Evolutionary conservation across 2,113 vertebrate genomes (phyloP), one percentile per base, ranked within the genome.

Genomic region (Lutjanus erythropterus): DNA sequence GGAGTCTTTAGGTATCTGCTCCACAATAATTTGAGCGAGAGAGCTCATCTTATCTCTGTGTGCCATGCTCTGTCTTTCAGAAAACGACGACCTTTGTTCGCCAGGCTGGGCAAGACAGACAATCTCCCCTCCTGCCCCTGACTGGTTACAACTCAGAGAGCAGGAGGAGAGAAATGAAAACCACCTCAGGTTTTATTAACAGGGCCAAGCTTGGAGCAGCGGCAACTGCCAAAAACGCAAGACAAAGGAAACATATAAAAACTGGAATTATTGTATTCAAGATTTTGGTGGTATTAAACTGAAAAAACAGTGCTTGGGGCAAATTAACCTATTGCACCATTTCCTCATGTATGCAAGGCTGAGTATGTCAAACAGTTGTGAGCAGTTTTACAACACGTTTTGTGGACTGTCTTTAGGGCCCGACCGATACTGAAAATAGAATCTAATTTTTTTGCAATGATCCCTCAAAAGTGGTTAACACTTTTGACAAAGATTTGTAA

Each of bases 41-140:
- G 60, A 56, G 58, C 76, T 83, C 82, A 59, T 86, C 83, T 93
- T 88, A 93, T 92, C 88, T 92, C 76, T 64, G 46, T 27, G 39
- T 71, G 82, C 83, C 91, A 88, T 53, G 71, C 83, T 85, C 80
- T 29, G 46, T 75, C 81, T 89, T 80, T 84, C 65, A 86, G 52
- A 80, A 89, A 91, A 78, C 5, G 39, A 52, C 78, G 83, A 91
- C 89, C 91, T 94, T 91, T 90, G 87, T 90, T 87, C 82, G 50
- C 50, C 78, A 61, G 70, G 53, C 75, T 65, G 73, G 65, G 71
- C 70, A 72, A 75, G 55, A 80, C 78, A 66, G 44, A 31, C 64
- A 68, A 47, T 41, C 64, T 74, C 71, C 39, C 47, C 39, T 64
- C 46, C 64, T 70, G 67, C 46, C 72, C 82, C 83, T 37, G 66